These are phyloP conservation scores for Tetropium fuscum DNA, from an alignment of 2,888 invertebrate genomes.

Conservation along the genomic window DNA sequence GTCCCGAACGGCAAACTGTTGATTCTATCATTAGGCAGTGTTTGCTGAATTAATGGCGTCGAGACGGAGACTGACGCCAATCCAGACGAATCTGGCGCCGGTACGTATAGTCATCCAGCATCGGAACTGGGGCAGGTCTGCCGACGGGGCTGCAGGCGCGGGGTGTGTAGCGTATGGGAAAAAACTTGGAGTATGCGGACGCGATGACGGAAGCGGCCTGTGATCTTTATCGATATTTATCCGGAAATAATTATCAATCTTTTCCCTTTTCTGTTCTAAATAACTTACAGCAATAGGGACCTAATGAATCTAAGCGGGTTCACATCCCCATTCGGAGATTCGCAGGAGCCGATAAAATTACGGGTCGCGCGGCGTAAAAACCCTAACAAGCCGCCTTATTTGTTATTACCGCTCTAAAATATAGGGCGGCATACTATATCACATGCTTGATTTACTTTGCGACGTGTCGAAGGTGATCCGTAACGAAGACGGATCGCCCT, in stretches of 20 bases:
- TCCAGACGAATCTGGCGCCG: constrained; percentile 41
- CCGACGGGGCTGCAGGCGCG: neutral
- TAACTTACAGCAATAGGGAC: no score
- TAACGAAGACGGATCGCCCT: constrained; percentile 7
- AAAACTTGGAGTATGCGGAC: constrained; percentile 4
- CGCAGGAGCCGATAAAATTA: no score
- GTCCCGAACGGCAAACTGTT: constrained; percentile 60
- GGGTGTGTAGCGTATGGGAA: constrained; percentile 3
- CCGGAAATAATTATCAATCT: no score
- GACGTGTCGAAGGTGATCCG: neutral
- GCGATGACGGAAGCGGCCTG: neutral
- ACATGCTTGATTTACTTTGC: constrained; percentile 23
- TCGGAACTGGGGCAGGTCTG: constrained; percentile 18
- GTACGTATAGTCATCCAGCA: constrained; percentile 13
- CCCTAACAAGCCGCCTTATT: constrained; percentile 13
- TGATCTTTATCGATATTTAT: no score
- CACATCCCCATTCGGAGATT: no score
- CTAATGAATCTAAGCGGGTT: no score
- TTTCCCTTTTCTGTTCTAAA: no score
- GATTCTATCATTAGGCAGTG: constrained; percentile 67
- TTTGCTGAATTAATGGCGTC: constrained; percentile 66
- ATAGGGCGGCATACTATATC: constrained; percentile 22
- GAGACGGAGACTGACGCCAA: constrained; percentile 62
- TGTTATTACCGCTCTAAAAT: constrained; percentile 12
- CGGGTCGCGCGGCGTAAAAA: no score